Evolutionary conservation across 1,140 invertebrate species (phyloP), one percentile per base, ranked within the genome.

Genomic region (Lordiphosa mommai): DNA sequence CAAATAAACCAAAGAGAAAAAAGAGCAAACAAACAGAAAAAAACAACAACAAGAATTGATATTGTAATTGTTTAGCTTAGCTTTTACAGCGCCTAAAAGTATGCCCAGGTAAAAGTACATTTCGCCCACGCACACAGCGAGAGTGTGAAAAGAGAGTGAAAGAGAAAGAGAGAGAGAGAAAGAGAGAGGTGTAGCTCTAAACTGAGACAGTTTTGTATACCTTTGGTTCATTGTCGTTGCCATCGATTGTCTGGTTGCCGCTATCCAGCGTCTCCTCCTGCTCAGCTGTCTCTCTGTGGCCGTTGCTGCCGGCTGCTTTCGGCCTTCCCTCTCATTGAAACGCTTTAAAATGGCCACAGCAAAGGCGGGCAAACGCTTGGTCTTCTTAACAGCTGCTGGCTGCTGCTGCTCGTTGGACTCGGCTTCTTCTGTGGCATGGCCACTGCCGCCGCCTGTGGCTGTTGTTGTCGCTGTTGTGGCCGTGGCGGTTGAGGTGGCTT

Each of bases 181-280:
- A 27, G 20, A 14, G 13, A 43, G 13, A 27, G 30, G 53, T 48
- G 41, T 44, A 17, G 27, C 6, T 56, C 56, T 27, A 50, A 41
- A 51, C 33, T 59, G 56, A 50, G 51, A 60, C 47, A 32, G 49
- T 71, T 67, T 67, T 80, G 34, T 66, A 70, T 86, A 87, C 85
- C 85, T 87, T 87, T 73, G 85, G 85, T 87, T 87, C 86, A 87
- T 87, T 87, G 73, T 87, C 85, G 82, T 87, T 87, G 66, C 85
- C 85, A 85, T 87, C 85, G 58, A 84, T 84, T 60, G 69, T 68
- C 32, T 59, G n/a, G n/a, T n/a, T n/a, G n/a, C n/a, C n/a, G n/a
- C n/a, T n/a, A n/a, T n/a, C n/a, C n/a, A n/a, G 33, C 43, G 46
- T 23, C 12, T 12, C 38, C 38, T 67, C 61, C 47, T 68, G 61